Percentiles rank a stretch among this genome's conserved stretches.
phyloP scores from a whole-genome alignment of 1,140 invertebrate genomes.

The Chironomus tepperi region DNA sequence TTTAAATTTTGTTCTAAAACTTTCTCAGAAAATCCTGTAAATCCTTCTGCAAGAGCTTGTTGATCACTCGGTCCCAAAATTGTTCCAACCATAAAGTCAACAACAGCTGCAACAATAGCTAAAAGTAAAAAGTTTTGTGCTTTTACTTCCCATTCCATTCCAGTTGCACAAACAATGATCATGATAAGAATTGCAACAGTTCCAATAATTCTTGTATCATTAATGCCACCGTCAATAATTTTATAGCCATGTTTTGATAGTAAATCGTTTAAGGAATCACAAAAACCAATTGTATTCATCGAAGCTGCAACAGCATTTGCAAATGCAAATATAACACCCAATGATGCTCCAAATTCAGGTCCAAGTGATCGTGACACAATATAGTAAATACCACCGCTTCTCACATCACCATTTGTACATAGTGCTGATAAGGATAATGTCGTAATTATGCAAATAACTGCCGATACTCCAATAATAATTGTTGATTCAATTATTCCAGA shows the following conservation, averaged over 20 bases:
- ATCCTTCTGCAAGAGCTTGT: conserved; percentile 58
- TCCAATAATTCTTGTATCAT: conserved; percentile 67
- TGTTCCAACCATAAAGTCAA: conserved; percentile 76
- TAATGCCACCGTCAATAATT: conserved; percentile 59
- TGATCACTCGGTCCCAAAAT: conserved; percentile 61
- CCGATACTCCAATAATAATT: conserved; percentile 74
- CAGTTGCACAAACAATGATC: conserved; percentile 68
- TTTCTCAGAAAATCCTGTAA: conserved; percentile 64
- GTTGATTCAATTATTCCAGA: conserved; percentile 59
- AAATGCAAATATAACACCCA: conserved; percentile 89
- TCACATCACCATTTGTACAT: conserved; percentile 92
- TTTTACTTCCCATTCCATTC: conserved; percentile 76
- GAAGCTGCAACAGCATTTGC: conserved; percentile 89
- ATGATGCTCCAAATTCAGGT: conserved; percentile 90
- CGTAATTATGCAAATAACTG: conserved; percentile 82
- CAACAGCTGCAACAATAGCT: conserved; percentile 74
- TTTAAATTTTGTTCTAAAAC: conserved; percentile 61
- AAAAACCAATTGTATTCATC: conserved; percentile 94
- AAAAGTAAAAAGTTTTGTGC: conserved; percentile 74
- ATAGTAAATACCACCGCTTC: conserved; percentile 92
- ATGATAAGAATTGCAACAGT: conserved; percentile 61
- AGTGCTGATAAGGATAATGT: conserved; percentile 89
- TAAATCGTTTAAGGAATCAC: conserved; percentile 76
- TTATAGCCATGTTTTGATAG: conserved; percentile 46
- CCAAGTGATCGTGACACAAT: conserved; percentile 89